Evolutionary conservation across 2,113 vertebrate species (phyloP).

Genomic region (Helogale parvula): DNA sequence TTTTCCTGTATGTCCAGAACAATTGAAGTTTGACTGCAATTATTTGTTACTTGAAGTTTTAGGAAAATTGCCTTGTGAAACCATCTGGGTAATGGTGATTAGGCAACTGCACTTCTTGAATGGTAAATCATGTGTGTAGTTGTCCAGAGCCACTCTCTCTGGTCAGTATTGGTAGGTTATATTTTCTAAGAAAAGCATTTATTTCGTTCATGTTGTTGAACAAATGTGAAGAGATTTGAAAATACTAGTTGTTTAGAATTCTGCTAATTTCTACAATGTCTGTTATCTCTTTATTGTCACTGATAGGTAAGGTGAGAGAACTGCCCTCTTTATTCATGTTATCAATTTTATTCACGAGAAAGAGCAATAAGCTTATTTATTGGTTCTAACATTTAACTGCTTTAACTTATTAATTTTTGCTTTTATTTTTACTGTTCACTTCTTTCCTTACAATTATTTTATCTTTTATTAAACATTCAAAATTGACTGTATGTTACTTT

Average conservation of each 20-base stretch:
- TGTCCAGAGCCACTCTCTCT: background rate
- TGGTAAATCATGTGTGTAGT: background rate
- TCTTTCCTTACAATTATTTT: background rate
- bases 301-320: background rate
- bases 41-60: slow-evolving; percentile 57
- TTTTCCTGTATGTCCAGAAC: background rate
- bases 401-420: background rate
- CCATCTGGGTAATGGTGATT: slow-evolving; percentile 8
- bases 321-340: background rate
- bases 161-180: background rate
- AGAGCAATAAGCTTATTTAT: background rate
- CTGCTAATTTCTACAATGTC: background rate
- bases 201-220: background rate
- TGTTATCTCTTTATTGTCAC: background rate
- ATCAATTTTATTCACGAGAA: background rate
- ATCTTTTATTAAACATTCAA: background rate
- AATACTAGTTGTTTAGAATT: background rate
- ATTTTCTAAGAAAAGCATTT: background rate
- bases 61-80: slow-evolving; percentile 41
- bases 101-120: background rate
- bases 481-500: background rate
- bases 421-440: background rate
- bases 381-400: background rate
- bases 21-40: slow-evolving; percentile 58
- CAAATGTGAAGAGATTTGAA: background rate